A percentile compares a stretch with the other conserved stretches of the same genome.
Conservation (phyloP, 1,140 invertebrate species). For the Apis laboriosa region DNA sequence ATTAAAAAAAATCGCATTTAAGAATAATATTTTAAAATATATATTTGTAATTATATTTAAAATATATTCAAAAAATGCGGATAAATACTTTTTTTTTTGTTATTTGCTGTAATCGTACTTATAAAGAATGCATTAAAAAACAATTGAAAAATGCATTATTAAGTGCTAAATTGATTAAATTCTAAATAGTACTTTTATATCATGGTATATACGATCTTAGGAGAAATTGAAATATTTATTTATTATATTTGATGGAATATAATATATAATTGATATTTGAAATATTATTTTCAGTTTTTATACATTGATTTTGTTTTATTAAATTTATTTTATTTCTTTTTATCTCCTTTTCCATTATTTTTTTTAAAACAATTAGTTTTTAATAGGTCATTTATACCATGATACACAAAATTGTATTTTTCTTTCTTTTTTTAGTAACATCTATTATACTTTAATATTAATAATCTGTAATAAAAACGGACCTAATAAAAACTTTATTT, state of each 20-base stretch:
- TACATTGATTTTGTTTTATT: not conserved
- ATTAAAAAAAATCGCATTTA: not conserved
- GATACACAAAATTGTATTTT: constrained; percentile 67
- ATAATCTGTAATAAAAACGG: constrained; percentile 74
- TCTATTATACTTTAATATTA: constrained; percentile 73
- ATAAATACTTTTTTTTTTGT: constrained; percentile 19
- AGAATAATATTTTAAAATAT: constrained; percentile 19
- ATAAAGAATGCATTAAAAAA: constrained; percentile 70
- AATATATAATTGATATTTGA: constrained; percentile 43
- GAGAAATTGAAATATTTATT: constrained; percentile 57
- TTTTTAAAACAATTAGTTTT: constrained; percentile 10
- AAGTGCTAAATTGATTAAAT: constrained; percentile 76
- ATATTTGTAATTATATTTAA: constrained; percentile 5
- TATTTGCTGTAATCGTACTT: constrained; percentile 41
- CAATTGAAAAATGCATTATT: constrained; percentile 75
- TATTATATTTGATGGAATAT: constrained; percentile 46
- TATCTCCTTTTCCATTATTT: not conserved
- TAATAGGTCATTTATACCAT: constrained; percentile 59
- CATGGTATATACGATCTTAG: constrained; percentile 65
- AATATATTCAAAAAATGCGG: constrained; percentile 14
- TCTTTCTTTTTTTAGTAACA: constrained; percentile 66
- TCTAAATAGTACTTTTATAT: constrained; percentile 75
- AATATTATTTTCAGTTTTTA: constrained; percentile 12
- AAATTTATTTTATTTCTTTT: not conserved
- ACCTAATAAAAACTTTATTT: constrained; percentile 75